Conservation (phyloP, 2,888 invertebrate species). For the Mylabris sibirica region DNA sequence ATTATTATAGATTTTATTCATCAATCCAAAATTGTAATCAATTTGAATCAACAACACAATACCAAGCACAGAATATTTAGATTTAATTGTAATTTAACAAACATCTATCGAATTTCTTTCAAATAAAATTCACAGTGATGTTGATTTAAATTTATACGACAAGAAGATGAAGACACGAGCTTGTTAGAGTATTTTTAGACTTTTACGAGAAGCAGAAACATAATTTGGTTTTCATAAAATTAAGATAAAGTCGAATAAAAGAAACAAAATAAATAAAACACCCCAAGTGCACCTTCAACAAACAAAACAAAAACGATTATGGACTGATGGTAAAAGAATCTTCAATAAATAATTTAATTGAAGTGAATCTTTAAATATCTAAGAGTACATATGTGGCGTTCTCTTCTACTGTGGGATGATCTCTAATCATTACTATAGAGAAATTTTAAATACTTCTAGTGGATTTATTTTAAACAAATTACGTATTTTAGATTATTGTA, state of each 20-base stretch:
- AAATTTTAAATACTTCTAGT: not conserved
- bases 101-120: not conserved
- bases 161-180: constrained; percentile 29
- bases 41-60: not conserved
- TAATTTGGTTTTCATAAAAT: constrained; percentile 21
- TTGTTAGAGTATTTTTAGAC: constrained; percentile 24
- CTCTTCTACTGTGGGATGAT: not conserved
- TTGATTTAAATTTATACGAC: constrained; percentile 21
- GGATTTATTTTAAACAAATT: constrained; percentile 33
- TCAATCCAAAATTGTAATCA: not conserved
- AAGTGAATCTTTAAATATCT: constrained; percentile 24
- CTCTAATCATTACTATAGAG: not conserved
- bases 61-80: no score
- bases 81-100: not conserved
- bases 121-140: not conserved
- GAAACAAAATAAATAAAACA: constrained; percentile 32
- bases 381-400: not conserved
- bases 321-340: constrained; percentile 36
- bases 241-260: not conserved
- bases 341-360: constrained; percentile 26
- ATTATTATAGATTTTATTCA: not conserved
- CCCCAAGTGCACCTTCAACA: constrained; percentile 49
- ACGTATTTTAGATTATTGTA: constrained; percentile 27
- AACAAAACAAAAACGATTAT: constrained; percentile 25
- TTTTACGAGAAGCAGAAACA: constrained; percentile 15